Evolutionary conservation across 2,888 invertebrate species (phyloP).

Genomic region (Xestia rhomboidea): DNA sequence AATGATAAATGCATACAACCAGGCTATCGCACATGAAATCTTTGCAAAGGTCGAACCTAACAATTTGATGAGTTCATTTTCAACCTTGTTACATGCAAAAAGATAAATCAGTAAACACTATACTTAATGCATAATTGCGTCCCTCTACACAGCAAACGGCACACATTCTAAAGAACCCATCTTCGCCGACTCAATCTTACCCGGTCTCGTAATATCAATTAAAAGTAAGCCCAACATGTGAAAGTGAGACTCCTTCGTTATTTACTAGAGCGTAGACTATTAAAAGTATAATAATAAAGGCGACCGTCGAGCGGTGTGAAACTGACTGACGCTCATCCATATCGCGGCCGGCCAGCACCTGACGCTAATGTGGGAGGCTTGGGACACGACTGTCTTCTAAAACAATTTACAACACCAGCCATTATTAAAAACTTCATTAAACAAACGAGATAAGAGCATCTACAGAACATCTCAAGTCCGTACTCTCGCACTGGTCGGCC

Average conservation of each 20-base stretch:
- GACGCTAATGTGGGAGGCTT: constrained; percentile 66
- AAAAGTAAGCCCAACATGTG: constrained; percentile 76
- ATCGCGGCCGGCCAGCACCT: constrained; percentile 53
- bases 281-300: constrained; percentile 68
- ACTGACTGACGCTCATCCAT: constrained; percentile 67
- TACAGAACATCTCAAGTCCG: constrained; percentile 58
- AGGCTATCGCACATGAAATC: constrained; percentile 58
- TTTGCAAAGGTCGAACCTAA: constrained; percentile 51
- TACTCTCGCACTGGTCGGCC: constrained; percentile 63
- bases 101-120: constrained; percentile 38
- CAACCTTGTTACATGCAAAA: constrained; percentile 58
- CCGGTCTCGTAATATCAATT: constrained; percentile 67
- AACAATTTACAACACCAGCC: constrained; percentile 67
- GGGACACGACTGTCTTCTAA: constrained; percentile 68
- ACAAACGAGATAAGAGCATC: constrained; percentile 69
- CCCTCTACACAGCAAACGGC: constrained; percentile 7
- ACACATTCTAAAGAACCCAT: constrained; percentile 3
- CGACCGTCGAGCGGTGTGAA: constrained; percentile 60
- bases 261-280: constrained; percentile 83
- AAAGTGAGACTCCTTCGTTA: constrained; percentile 79
- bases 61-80: constrained; percentile 48
- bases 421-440: constrained; percentile 70
- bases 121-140: constrained; percentile 23
- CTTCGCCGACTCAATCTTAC: constrained; percentile 29
- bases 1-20: constrained; percentile 44